A percentile compares a stretch with the other conserved stretches of the same genome.
Conservation (phyloP, 2,888 invertebrate genomes). For the Melanotus villosus region DNA sequence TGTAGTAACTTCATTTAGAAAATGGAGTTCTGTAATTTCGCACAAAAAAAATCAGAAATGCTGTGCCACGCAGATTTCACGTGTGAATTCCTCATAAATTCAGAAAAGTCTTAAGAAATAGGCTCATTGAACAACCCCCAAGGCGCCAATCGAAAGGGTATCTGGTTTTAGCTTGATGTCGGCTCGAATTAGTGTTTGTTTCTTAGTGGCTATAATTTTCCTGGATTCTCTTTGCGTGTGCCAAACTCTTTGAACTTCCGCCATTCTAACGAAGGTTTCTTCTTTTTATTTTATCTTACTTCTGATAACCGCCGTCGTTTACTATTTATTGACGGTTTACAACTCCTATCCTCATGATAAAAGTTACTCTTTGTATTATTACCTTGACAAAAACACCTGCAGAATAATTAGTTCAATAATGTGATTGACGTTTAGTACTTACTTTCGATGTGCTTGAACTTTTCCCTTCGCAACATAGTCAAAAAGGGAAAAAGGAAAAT, state of each 20-base stretch:
- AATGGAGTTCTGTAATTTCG: too few species aligned
- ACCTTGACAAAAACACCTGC: too few species aligned
- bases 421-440: too few species aligned
- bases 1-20: too few species aligned
- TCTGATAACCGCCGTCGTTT: not conserved
- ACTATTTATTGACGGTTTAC: not conserved
- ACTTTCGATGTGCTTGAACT: too few species aligned
- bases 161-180: not conserved
- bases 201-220: not conserved
- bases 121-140: not conserved
- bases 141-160: not conserved
- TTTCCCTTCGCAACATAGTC: too few species aligned
- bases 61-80: not conserved
- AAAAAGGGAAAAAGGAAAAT: not conserved
- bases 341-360: not conserved
- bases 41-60: too few species aligned
- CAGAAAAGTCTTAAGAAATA: not conserved
- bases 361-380: not conserved
- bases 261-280: not conserved
- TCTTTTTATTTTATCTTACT: not conserved
- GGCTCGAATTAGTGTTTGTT: conserved; percentile 3
- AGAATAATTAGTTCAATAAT: too few species aligned
- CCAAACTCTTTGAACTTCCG: not conserved
- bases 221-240: not conserved
- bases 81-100: not conserved